Percentiles rank a stretch among this genome's conserved stretches.
phyloP scores from a whole-genome alignment of 2,888 invertebrate genomes.

The Sphaerophoria rueppellii region DNA sequence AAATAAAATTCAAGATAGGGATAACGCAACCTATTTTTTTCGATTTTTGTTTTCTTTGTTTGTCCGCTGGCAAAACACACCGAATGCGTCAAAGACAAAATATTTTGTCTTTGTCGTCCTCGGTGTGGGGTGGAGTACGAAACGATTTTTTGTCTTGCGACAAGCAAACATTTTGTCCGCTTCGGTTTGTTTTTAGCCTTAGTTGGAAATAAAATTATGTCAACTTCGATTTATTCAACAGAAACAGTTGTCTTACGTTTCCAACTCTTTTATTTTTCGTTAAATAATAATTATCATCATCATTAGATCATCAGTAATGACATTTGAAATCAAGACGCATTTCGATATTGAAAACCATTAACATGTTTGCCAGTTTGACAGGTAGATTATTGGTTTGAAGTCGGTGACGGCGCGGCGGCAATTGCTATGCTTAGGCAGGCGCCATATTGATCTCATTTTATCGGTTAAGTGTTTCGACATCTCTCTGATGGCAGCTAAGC shows the following conservation, averaged over 20 bases:
- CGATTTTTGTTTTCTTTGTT: too few relatives aligned
- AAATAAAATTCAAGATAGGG: too few relatives aligned
- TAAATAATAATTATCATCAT: constrained; percentile 1
- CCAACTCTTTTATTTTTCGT: neutral
- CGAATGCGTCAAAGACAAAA: too few relatives aligned
- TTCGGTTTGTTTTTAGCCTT: too few relatives aligned
- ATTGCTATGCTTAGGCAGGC: neutral
- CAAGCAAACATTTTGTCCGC: too few relatives aligned
- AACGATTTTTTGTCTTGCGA: too few relatives aligned
- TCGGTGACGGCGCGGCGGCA: neutral
- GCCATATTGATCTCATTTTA: constrained; percentile 64
- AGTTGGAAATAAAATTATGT: constrained; percentile 58
- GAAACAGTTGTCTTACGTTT: constrained; percentile 33
- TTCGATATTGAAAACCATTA: constrained; percentile 32
- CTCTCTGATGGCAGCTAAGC: constrained; percentile 25
- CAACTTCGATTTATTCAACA: constrained; percentile 48
- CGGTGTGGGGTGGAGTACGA: too few relatives aligned
- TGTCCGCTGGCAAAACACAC: too few relatives aligned
- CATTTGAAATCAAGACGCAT: constrained; percentile 49
- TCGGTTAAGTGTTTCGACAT: constrained; percentile 67
- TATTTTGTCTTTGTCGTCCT: too few relatives aligned
- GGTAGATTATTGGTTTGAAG: constrained; percentile 46
- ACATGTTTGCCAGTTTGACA: constrained; percentile 20
- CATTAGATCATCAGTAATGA: constrained; percentile 45
- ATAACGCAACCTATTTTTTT: too few relatives aligned